Base-by-base conservation (phyloP, 2,113 vertebrate genomes). In the Puntigrus tetrazona region DNA sequence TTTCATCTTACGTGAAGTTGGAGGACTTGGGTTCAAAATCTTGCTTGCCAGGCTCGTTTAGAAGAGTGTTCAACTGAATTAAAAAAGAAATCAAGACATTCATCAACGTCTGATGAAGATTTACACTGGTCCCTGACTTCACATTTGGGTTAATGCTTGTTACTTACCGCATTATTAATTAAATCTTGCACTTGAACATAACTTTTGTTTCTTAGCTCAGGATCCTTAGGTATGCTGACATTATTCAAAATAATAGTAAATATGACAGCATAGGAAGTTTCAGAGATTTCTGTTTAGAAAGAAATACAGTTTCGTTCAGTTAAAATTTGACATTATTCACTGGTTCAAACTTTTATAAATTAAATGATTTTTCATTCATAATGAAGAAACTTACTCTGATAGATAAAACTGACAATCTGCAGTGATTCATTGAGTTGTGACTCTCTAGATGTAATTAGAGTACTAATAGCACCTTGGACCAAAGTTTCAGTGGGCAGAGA, bases 21-120 rank as follows among this genome's bases (percentile, higher is more conserved):
- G 74, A 47, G 4, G 73, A 36, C 0, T n/a, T 55, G 14, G 74
- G 63, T 2, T 47, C 0, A 1, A 78, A 14, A 11, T 1, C 1
- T 25, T 2, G 1, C 8, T 0, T 25, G 1, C 2, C 11, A 34
- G 36, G 9, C 1, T 78, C 27, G 29, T 78, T 78, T 31, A 83
- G 74, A 61, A 86, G 63, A 61, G 36, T 38, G 36, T 86, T 86
- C 13, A 86, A 3, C 85, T 86, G 65, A 6, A 43, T 16, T 4
- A 7, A 27, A 29, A 52, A 16, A 38, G 7, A 59, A 34, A 81
- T 20, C 29, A 55, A 77, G 34, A 1, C 2, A 16, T 31, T 59
- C 20, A 57, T 78, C 52, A 45, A 18, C 20, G 3, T 79, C 34
- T 61, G 25, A 2, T 7, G 4, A 78, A 57, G 50, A 3, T 2